Conservation (phyloP, 2,888 invertebrate species). For the Anaspis maculata region DNA sequence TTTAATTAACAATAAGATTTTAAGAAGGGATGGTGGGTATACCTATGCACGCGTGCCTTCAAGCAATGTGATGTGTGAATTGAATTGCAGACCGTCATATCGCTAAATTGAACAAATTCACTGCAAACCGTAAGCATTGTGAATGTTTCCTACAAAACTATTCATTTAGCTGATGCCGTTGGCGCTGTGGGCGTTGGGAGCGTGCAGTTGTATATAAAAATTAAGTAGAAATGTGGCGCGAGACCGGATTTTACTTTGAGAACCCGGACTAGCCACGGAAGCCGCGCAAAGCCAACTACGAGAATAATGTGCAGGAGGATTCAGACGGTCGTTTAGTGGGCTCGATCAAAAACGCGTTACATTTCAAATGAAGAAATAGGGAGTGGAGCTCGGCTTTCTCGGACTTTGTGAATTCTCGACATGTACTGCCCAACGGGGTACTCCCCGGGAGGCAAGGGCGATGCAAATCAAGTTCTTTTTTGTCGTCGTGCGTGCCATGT, state of each 20-base stretch:
- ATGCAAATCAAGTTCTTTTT: conserved; percentile 1
- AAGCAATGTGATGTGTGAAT: too few species aligned
- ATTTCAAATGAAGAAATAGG: conserved; percentile 39
- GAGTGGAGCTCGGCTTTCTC: conserved; percentile 27
- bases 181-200: too few species aligned
- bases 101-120: too few species aligned
- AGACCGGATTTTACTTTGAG: conserved; percentile 17
- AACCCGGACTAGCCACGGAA: conserved; percentile 20
- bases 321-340: conserved; percentile 22
- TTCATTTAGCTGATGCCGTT: too few species aligned
- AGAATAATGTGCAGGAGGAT: conserved; percentile 20
- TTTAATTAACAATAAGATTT: too few species aligned
- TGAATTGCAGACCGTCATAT: too few species aligned
- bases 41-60: too few species aligned
- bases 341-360: conserved; percentile 41
- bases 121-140: too few species aligned
- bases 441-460: conserved; percentile 1
- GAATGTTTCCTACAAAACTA: too few species aligned
- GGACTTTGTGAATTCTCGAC: conserved; percentile 29
- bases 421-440: conserved; percentile 14
- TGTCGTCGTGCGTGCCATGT: neutral
- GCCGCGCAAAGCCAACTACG: conserved; percentile 24
- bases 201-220: too few species aligned
- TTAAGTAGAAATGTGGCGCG: conserved; percentile 9
- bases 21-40: too few species aligned